Base-by-base conservation (phyloP, 1,140 invertebrate species). In the Ceratoteleas bidentatus region DNA sequence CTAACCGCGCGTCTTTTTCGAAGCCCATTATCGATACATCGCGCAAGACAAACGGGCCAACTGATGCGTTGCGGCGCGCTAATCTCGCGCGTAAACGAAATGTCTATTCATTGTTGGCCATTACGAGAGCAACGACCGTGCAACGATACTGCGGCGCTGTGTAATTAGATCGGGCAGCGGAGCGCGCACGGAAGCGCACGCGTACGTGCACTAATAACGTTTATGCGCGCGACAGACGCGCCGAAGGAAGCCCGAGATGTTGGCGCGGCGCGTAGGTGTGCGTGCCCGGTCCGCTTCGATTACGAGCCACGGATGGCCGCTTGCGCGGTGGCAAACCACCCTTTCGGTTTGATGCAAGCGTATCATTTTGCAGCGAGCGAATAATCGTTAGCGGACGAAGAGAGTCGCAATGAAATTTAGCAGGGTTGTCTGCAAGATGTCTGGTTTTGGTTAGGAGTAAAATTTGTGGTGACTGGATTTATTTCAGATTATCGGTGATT, bases 61-160 rank as follows among this genome's bases (percentile, higher is more conserved):
- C 24, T 14, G 40, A 45, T 70, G 40, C 7, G 36, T 65, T 65
- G 13, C 16, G 38, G 65, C 47, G 72, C 58, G 74, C 65, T 72
- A 77, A 60, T 73, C 57, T 62, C 14, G 54, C 34, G 69, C 64
- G 56, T 76, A 70, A 83, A 77, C 69, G 62, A 77, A 78, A 68
- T 52, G 65, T 75, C 64, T 49, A 50, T 74, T 83, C 74, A 83
- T 83, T 78, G 69, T 70, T 68, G 53, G 70, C 65, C 70, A 79
- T 79, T 83, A 83, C 57, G 53, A 66, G 81, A 79, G 81, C 75
- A 83, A 83, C 75, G 81, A 83, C 75, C 81, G 81, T 83, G 75
- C 36, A 65, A 72, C 53, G 74, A 76, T 79, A 78, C 61, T 74
- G 60, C 61, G 60, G 50, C 72, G 62, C 75, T 76, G 50, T 79